These are phyloP conservation scores for Jaculus jaculus DNA, from an alignment of 2,113 vertebrate species.

Conservation along the genomic window DNA sequence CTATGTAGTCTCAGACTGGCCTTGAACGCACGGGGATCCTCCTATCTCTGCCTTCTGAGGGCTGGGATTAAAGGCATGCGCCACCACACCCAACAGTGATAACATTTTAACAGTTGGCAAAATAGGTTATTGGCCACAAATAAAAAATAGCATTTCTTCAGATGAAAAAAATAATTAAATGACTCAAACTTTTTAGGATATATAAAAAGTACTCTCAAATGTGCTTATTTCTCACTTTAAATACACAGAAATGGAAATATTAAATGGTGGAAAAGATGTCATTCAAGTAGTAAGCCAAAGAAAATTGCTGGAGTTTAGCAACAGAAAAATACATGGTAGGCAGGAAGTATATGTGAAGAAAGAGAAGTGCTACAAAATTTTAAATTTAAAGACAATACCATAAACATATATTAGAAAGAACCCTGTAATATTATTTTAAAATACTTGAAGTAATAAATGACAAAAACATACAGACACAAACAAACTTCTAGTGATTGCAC, in stretches of 20 bases:
- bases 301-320: not conserved
- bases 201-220: not conserved
- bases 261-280: not conserved
- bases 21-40: no score
- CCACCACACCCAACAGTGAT: no score
- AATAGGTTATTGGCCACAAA: not conserved
- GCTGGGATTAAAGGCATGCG: no score
- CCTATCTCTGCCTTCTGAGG: no score
- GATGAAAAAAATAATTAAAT: slow-evolving; percentile 6
- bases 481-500: not conserved
- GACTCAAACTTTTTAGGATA: not conserved
- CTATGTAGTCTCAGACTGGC: no score
- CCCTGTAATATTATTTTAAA: not conserved
- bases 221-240: not conserved
- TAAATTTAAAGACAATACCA: not conserved
- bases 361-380: not conserved
- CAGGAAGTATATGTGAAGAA: not conserved
- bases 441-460: not conserved
- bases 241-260: not conserved
- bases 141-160: not conserved
- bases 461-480: not conserved
- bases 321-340: not conserved
- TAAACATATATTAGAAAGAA: not conserved
- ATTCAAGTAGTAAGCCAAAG: not conserved
- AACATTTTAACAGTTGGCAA: not conserved